Evolutionary conservation across 2,888 invertebrate genomes (phyloP), one percentile per base, ranked within the genome.

Genomic region (Pammene fasciana): DNA sequence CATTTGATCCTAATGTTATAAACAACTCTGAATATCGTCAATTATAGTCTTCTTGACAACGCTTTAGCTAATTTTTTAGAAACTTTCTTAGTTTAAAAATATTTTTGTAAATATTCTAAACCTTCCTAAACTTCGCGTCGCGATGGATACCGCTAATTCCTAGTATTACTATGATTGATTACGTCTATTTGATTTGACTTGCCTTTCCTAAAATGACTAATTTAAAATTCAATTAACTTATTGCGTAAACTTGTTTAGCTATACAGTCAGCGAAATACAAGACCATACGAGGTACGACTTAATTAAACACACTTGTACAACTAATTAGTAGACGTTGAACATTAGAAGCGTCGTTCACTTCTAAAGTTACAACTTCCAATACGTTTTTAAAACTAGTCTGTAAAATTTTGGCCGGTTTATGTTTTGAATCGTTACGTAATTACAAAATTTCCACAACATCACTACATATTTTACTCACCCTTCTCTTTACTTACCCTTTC

Each of bases 151-250:
- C 60, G 18, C 13, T 18, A 18, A 38, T 48, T 48, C 16, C 46
- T 38, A 62, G 61, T 9, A 50, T 16, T 60, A 26, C 26, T 26
- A 26, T 26, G 4, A 26, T 26, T 26, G 4, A 26, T 26, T 26
- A 60, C 60, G 46, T 48, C 61, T n/a, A 62, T 62, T 52, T 26
- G n/a, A 41, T n/a, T 61, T 41, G 38, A 62, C 18, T 41, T 62
- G 50, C 41, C 26, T 62, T 52, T 62, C 52, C 50, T 50, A 18
- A 52, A 62, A 52, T 52, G 62, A 62, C 52, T 62, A 41, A 62
- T 62, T 62, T 62, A 41, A 62, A 62, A 62, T 62, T 52, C 52
- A 41, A 62, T 52, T 41, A 52, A 52, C 26, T 52, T 13, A 41
- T 62, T 52, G 52, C 41, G 62, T 52, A 62, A 62, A 41, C 41